These are phyloP conservation scores for Carassius carassius DNA, from an alignment of 2,113 vertebrate species.

Conservation along the genomic window DNA sequence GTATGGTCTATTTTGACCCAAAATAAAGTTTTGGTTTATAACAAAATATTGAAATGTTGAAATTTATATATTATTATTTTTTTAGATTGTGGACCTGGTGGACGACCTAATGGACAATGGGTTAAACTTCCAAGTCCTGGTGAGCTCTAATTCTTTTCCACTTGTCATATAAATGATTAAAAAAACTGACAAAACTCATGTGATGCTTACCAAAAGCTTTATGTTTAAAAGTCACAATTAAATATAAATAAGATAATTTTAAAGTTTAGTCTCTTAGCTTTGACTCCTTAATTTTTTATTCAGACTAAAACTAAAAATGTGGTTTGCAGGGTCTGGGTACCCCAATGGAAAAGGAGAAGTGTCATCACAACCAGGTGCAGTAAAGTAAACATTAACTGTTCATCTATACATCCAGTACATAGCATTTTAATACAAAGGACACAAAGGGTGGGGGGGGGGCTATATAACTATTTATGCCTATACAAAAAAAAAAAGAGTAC, in stretches of 20 bases:
- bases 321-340: slow-evolving; percentile 1
- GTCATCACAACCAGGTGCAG: background rate
- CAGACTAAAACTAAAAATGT: background rate
- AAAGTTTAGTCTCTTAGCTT: background rate
- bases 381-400: background rate
- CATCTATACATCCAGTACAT: background rate
- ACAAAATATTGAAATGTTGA: background rate
- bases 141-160: slow-evolving; percentile 47
- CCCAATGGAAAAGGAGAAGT: background rate
- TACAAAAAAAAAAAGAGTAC: background rate
- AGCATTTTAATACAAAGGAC: background rate
- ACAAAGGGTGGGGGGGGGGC: no score
- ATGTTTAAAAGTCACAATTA: background rate
- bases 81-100: slow-evolving; percentile 70
- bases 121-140: slow-evolving; percentile 71
- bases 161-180: background rate
- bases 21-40: background rate
- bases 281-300: no score
- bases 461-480: background rate
- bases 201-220: background rate
- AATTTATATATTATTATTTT: background rate
- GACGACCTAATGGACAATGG: slow-evolving; percentile 71
- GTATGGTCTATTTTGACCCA: background rate
- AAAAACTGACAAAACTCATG: background rate
- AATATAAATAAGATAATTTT: background rate